Base-by-base conservation (phyloP, 2,888 invertebrate genomes). In the Fabriciana adippe region DNA sequence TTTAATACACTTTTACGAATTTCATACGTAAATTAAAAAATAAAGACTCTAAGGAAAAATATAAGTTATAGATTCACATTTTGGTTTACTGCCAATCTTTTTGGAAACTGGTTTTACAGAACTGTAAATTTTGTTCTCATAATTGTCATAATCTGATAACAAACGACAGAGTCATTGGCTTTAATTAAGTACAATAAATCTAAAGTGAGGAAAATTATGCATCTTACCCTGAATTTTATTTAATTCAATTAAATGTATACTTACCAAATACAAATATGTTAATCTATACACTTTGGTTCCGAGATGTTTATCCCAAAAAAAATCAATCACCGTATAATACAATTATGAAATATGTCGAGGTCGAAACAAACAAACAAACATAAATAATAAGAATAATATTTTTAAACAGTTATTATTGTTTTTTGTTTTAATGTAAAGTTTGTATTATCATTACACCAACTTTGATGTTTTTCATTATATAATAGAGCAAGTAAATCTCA, bases 1-100 rank as follows among this genome's bases (percentile, higher is more conserved):
- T 47, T 47, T 68, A 73, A 67, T 64, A 61, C 64, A 70, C 70
- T 76, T 74, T 73, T 72, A 69, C 71, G 59, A 59, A 64, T 60
- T 51, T 71, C 15, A 16, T 64, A 55, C 18, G 6, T 14, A 53
- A 53, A 53, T 21, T 16, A 21, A 21, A 18, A 51, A 18, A 11
- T 21, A 53, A 14, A n/a, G n/a, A 6, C 13, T 3, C 5, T 21
- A 53, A 53, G 8, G 15, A n/a, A 35, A 54, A 55, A 55, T 55
- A 55, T 16, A 35, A 35, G 26, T 26, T 26, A 26, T 4, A 26
- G 3, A 26, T 26, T 26, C 26, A 55, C 55, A 11, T n/a, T 35
- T 55, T 35, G 55, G 55, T 11, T 55, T 35, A n/a, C 26, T 31
- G 15, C 6, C 6, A 54, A 55, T 11, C 16, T 16, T 41, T 11